Percentiles rank a stretch among this genome's conserved stretches.
These are phyloP conservation scores for Aleiodes sp. DNA, from an alignment of 1,140 invertebrate genomes.

Conservation along the genomic window DNA sequence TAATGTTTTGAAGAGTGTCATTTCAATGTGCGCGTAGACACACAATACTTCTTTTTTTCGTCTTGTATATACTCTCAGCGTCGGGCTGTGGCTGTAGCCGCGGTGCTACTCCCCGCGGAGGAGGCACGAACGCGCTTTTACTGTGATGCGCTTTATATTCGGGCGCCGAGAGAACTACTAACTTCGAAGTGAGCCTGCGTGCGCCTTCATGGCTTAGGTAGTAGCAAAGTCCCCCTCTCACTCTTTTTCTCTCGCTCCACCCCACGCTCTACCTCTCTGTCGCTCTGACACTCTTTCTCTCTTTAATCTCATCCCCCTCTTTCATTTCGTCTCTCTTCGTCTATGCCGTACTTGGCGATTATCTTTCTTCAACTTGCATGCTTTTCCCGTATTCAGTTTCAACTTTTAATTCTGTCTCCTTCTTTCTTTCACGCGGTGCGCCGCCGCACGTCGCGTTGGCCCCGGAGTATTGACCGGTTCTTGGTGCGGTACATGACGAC, in stretches of 20 bases:
- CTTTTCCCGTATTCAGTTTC: neutral
- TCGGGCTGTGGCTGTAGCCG: constrained; percentile 31
- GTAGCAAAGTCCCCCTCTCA: neutral
- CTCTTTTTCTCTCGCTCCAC: neutral
- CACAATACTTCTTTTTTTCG: neutral
- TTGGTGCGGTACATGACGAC: neutral
- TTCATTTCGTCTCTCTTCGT: neutral
- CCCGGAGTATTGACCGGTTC: constrained; percentile 11
- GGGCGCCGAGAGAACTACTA: constrained; percentile 27
- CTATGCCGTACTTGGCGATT: neutral
- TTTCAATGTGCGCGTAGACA: no score
- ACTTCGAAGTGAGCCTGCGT: constrained; percentile 29
- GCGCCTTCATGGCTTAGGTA: constrained; percentile 8
- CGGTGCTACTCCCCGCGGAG: constrained; percentile 31
- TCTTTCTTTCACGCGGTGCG: neutral
- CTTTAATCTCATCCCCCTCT: constrained; percentile 8
- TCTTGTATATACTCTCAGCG: neutral
- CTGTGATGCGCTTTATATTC: constrained; percentile 34
- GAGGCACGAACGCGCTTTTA: constrained; percentile 24
- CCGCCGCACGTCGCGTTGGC: neutral
- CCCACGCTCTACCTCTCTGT: neutral
- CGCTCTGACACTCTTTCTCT: constrained; percentile 15
- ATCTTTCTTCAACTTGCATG: neutral
- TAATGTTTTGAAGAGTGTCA: no score
- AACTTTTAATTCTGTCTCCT: neutral